These are phyloP conservation scores for Netelia inedita DNA, from an alignment of 2,888 invertebrate species.

Conservation along the genomic window DNA sequence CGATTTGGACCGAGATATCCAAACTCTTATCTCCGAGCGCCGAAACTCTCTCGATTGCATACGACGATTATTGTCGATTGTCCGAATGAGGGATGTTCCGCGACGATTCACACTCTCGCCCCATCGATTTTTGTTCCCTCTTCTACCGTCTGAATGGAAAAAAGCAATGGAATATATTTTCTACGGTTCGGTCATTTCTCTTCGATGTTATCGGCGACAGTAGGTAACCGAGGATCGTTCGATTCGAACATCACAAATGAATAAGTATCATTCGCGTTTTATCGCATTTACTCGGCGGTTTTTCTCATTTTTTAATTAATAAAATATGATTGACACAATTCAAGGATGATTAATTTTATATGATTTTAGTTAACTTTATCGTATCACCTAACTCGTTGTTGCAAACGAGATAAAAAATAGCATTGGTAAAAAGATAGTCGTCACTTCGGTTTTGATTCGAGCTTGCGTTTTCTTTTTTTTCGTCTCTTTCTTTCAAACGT, in stretches of 20 bases:
- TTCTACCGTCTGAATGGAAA: constrained; percentile 29
- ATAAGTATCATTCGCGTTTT: not conserved
- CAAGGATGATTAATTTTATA: too few relatives aligned
- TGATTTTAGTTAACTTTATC: too few relatives aligned
- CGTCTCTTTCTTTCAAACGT: constrained; percentile 25
- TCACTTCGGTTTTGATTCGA: constrained; percentile 9
- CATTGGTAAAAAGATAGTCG: not conserved
- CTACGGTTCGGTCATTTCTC: constrained; percentile 46
- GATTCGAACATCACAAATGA: constrained; percentile 5
- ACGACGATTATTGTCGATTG: constrained; percentile 74
- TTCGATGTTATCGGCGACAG: constrained; percentile 28
- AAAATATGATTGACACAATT: too few relatives aligned
- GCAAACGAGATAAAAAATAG: not conserved
- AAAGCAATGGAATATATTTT: constrained; percentile 58
- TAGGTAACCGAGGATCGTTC: constrained; percentile 11
- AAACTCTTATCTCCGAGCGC: constrained; percentile 80
- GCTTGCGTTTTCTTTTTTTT: constrained; percentile 22
- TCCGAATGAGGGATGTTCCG: constrained; percentile 76
- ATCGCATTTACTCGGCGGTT: not conserved
- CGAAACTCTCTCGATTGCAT: constrained; percentile 71
- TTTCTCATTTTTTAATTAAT: too few relatives aligned
- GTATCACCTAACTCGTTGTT: too few relatives aligned
- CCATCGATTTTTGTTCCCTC: constrained; percentile 6
- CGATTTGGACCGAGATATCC: constrained; percentile 76
- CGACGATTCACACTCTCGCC: constrained; percentile 41